Base-by-base conservation (phyloP, 1,140 invertebrate species). In the Samia ricini region DNA sequence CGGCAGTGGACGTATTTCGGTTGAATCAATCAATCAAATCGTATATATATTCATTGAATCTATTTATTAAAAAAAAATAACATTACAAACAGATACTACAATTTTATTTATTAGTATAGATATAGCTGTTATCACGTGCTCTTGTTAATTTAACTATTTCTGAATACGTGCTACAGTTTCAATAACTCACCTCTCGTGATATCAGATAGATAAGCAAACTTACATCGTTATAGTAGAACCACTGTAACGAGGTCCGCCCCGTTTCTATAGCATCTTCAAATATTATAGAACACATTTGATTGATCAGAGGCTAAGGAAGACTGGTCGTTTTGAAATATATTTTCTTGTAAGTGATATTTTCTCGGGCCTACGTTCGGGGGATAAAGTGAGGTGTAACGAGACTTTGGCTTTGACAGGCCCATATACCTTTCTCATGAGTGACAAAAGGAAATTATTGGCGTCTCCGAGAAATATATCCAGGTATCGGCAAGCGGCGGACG, bases 321-420 rank as follows among this genome's bases (percentile, higher is more conserved):
- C 8, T 79, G 66, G 80, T 66, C 68, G 63, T 21, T 70, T 66
- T 69, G 68, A 69, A 71, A 66, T 71, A 69, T 66, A 72, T 81
- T 74, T 77, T 79, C 71, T 76, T 77, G 73, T 76, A 79, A 81
- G 71, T 71, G 77, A 83, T 83, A 83, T 81, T 85, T 85, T 80
- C 72, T 56, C 48, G 63, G 57, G 59, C 63, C 61, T 68, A 68
- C 66, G 52, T 66, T 18, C 58, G 20, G 58, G 68, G 71, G 68
- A 69, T 78, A 77, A 77, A 74, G 69, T 75, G 71, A 80, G 76
- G 63, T 66, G 68, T 83, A 80, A 80, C 70, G 68, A 76, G 64
- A 52, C 33, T 50, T 57, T 75, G 77, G 70, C 78, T 83, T 78
- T 81, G 83, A 80, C 78, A 83, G 72, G 61, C 66, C n/a, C n/a